Conservation (phyloP, 2,113 vertebrate genomes). For the Glaucomys volans region DNA sequence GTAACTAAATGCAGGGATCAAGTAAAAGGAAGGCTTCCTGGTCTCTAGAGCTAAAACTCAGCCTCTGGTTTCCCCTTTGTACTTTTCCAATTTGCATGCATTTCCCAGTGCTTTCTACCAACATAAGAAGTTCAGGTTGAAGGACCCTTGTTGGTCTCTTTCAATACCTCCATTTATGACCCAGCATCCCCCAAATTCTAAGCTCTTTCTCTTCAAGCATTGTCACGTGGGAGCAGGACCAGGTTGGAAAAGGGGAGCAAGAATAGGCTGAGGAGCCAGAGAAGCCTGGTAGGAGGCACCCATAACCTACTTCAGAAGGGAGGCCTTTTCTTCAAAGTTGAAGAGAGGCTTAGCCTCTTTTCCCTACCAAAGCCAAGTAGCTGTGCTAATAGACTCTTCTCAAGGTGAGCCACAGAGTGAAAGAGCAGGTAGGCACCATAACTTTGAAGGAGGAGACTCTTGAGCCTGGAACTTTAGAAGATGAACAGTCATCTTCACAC, state of each 20-base stretch:
- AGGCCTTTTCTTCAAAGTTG: not conserved
- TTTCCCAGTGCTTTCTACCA: not conserved
- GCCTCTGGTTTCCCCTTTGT: not conserved
- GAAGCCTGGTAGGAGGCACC: not conserved
- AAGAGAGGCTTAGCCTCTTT: not conserved
- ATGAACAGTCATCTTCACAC: not conserved
- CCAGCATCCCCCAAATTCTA: not conserved
- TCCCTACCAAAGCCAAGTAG: not conserved
- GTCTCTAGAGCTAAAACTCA: not conserved
- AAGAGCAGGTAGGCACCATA: not conserved
- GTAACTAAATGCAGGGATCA: not conserved
- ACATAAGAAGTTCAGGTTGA: not conserved
- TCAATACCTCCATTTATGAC: not conserved
- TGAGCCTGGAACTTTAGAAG: not conserved
- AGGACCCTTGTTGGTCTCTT: not conserved
- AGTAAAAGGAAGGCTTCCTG: not conserved
- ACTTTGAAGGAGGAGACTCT: not conserved
- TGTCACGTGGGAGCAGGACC: not conserved
- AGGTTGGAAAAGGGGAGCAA: not conserved
- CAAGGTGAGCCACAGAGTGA: not conserved
- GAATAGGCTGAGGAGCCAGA: not conserved
- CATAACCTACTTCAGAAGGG: not conserved
- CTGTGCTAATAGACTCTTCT: not conserved
- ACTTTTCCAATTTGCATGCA: not conserved
- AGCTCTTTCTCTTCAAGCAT: not conserved